Evolutionary conservation across 2,113 vertebrate genomes (phyloP).

Genomic region (Nothoprocta pentlandii): DNA sequence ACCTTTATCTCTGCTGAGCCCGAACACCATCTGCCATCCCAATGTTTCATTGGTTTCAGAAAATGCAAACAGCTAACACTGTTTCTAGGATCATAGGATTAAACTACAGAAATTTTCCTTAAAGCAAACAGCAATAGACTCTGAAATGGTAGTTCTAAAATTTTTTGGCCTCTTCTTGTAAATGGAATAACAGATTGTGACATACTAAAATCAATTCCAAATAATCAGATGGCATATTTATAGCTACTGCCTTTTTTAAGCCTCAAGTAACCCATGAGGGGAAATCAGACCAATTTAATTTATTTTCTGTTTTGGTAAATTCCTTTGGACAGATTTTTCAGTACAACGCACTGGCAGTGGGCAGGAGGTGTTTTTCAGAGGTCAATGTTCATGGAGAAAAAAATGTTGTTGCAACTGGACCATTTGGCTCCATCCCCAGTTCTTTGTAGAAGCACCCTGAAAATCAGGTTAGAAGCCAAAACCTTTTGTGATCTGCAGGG

Average conservation of each 20-base stretch:
- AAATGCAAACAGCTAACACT: conserved; percentile 34
- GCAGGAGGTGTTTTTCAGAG: neutral
- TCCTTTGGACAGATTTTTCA: neutral
- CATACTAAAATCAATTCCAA: conserved; percentile 49
- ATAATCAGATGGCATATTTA: conserved; percentile 28
- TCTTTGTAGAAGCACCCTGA: neutral
- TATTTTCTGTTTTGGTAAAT: conserved; percentile 5
- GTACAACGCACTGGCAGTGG: rapidly evolving
- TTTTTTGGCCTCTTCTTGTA: neutral
- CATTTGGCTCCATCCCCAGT: neutral
- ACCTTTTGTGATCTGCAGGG: neutral
- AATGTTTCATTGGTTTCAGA: conserved; percentile 56
- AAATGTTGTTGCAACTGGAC: neutral
- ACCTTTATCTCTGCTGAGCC: conserved; percentile 52
- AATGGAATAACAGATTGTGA: conserved; percentile 46
- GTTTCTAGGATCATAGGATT: conserved; percentile 51
- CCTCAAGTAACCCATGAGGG: neutral
- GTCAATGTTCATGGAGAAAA: neutral
- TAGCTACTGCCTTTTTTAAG: conserved; percentile 40
- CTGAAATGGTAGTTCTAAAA: neutral
- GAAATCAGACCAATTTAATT: neutral
- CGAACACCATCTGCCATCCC: conserved; percentile 63
- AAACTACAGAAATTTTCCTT: conserved; percentile 39
- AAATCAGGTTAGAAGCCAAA: neutral
- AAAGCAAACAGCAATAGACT: conserved; percentile 12